Conservation (phyloP, 1,140 invertebrate genomes). For the Cyrtorhinus lividipennis region DNA sequence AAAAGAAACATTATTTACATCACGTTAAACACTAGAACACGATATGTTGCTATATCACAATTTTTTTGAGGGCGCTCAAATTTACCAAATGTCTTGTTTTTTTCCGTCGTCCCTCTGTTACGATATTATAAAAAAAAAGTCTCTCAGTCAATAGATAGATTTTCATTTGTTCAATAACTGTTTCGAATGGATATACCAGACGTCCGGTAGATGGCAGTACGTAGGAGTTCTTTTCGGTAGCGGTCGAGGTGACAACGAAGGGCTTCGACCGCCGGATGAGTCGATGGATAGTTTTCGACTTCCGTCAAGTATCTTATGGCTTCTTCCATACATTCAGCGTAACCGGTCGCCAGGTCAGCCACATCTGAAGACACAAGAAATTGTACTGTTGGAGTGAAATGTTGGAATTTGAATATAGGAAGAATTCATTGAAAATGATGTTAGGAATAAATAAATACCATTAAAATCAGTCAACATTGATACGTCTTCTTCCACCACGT, state of each 20-base stretch:
- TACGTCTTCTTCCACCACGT: slow-evolving; percentile 14
- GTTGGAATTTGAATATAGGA: no score
- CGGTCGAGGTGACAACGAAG: slow-evolving; percentile 28
- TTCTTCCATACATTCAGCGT: slow-evolving; percentile 32
- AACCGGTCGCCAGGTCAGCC: slow-evolving; percentile 28
- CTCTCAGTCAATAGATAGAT: no score
- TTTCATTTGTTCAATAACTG: no score
- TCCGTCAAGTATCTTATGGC: slow-evolving; percentile 31
- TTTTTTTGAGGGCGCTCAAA: no score
- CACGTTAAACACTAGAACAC: no score
- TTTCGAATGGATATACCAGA: no score
- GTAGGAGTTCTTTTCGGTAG: slow-evolving; percentile 7
- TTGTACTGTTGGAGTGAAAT: background rate
- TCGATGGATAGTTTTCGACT: slow-evolving; percentile 29
- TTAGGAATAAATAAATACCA: slow-evolving; percentile 14
- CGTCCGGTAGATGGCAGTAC: slow-evolving; percentile 1
- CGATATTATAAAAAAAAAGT: no score
- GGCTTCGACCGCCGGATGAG: slow-evolving; percentile 31
- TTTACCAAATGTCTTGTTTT: no score
- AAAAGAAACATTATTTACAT: no score
- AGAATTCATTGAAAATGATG: no score
- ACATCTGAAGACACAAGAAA: slow-evolving; percentile 17
- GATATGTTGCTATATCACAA: no score
- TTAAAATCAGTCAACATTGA: slow-evolving; percentile 12
- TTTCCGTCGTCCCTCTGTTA: no score